phyloP scores from a whole-genome alignment of 35 echinoderm and acorn worm species.

The Patiria miniata region DNA sequence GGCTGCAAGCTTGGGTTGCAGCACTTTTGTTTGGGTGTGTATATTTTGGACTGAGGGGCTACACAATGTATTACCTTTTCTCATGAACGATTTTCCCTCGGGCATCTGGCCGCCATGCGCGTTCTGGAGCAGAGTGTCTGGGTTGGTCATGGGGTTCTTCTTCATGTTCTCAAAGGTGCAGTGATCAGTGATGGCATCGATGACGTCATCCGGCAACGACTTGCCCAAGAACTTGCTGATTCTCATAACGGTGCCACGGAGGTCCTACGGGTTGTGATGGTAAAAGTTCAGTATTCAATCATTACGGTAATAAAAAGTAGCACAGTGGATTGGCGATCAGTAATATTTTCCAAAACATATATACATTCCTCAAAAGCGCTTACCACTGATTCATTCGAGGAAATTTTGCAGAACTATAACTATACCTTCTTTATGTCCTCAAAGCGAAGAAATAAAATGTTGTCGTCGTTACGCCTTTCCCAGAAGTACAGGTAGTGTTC shows the following conservation, averaged over 20 bases:
- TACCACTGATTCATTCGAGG: too few relatives aligned
- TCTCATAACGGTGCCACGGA: conserved; percentile 24
- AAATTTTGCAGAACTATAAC: too few relatives aligned
- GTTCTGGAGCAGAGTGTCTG: neutral
- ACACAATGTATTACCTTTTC: conserved; percentile 52
- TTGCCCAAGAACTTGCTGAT: conserved; percentile 52
- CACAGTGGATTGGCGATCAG: too few relatives aligned
- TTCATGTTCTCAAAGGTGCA: conserved; percentile 60
- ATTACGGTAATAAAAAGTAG: too few relatives aligned
- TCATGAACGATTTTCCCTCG: conserved; percentile 37
- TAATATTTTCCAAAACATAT: too few relatives aligned
- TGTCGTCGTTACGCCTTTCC: conserved; percentile 30
- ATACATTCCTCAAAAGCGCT: too few relatives aligned
- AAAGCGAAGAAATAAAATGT: conserved; percentile 49
- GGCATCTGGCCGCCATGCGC: neutral
- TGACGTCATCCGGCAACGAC: conserved; percentile 50
- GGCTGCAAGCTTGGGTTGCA: too few relatives aligned
- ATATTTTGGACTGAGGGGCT: neutral
- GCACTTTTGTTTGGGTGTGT: too few relatives aligned
- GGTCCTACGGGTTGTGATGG: conserved; percentile 35
- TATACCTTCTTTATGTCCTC: conserved; percentile 50
- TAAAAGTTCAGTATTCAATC: too few relatives aligned
- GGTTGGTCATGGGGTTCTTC: conserved; percentile 63
- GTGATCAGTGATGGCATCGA: conserved; percentile 38
- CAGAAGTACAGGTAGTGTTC: conserved; percentile 45